Conservation (phyloP, 1,140 invertebrate species). For the Tyrophagus putrescentiae region DNA sequence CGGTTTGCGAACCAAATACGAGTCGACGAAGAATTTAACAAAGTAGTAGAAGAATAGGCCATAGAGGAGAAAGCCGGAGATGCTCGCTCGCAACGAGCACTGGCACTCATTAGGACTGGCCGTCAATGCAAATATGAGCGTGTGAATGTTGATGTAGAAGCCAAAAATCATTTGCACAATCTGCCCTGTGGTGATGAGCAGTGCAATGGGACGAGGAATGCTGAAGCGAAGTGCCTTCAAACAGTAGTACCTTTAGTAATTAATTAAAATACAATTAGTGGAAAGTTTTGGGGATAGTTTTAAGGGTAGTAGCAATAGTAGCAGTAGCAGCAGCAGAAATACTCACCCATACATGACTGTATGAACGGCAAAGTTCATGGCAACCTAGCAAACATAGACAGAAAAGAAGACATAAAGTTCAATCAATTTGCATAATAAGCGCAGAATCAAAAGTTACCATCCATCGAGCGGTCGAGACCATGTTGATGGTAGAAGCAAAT, state of each 20-base stretch:
- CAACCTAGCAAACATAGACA: constrained; percentile 30
- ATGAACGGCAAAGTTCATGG: constrained; percentile 42
- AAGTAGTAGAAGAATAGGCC: constrained; percentile 5
- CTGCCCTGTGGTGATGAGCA: constrained; percentile 40
- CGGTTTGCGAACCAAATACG: neutral
- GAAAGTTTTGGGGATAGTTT: no score
- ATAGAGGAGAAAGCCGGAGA: neutral
- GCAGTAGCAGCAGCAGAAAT: no score
- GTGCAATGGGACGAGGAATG: constrained; percentile 37
- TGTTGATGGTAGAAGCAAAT: constrained; percentile 32
- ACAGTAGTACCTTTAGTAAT: no score
- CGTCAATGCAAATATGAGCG: neutral
- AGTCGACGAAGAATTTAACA: constrained; percentile 6
- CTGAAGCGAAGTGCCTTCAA: constrained; percentile 36
- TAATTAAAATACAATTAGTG: no score
- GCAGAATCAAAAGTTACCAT: constrained; percentile 39
- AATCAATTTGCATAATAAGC: constrained; percentile 33
- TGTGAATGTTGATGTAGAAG: constrained; percentile 28
- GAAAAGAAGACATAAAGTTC: constrained; percentile 29
- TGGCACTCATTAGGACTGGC: neutral
- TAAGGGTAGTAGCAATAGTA: no score
- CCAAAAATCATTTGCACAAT: constrained; percentile 40
- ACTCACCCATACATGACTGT: constrained; percentile 32
- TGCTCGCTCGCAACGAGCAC: neutral
- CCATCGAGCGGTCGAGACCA: constrained; percentile 46